Conservation (phyloP, 2,888 invertebrate genomes). For the Andrena flavipes region DNA sequence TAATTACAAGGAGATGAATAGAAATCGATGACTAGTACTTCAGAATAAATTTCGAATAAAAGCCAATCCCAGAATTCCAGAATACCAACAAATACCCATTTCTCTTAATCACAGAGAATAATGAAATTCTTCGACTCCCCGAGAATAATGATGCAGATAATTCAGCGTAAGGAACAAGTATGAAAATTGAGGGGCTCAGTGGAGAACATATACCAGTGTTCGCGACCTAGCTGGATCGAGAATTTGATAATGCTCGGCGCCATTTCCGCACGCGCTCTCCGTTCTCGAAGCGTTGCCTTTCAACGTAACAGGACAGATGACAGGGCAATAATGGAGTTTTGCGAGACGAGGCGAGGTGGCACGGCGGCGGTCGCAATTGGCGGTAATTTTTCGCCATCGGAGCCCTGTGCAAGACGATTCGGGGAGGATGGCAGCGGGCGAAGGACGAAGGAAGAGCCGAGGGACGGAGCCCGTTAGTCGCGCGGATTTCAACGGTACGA, state of each 20-base stretch:
- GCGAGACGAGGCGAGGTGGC: not conserved
- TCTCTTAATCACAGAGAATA: too few relatives aligned
- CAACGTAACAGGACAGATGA: slow-evolving; percentile 6
- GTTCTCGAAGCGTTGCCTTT: not conserved
- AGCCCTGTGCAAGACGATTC: not conserved
- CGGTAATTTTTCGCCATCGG: slow-evolving; percentile 39
- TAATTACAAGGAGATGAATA: too few relatives aligned
- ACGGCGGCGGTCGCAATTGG: slow-evolving; percentile 23
- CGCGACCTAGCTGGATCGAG: slow-evolving; percentile 12
- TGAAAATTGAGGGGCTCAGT: too few relatives aligned
- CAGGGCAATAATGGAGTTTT: not conserved
- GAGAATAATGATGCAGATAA: too few relatives aligned
- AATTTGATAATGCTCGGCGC: slow-evolving; percentile 10
- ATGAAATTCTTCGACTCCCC: too few relatives aligned
- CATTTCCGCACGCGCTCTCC: slow-evolving; percentile 5
- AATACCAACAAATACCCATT: too few relatives aligned
- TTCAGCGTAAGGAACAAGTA: too few relatives aligned
- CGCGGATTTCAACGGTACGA: slow-evolving; percentile 72
- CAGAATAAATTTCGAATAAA: too few relatives aligned
- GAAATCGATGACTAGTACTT: too few relatives aligned
- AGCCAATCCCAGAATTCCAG: too few relatives aligned
- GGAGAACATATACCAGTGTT: slow-evolving; percentile 5
- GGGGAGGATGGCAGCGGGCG: not conserved
- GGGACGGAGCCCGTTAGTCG: slow-evolving; percentile 62
- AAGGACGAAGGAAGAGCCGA: not conserved